Evolutionary conservation across 2,113 vertebrate genomes (phyloP), one percentile per base, ranked within the genome.

Genomic region (Gymnarchus niloticus): DNA sequence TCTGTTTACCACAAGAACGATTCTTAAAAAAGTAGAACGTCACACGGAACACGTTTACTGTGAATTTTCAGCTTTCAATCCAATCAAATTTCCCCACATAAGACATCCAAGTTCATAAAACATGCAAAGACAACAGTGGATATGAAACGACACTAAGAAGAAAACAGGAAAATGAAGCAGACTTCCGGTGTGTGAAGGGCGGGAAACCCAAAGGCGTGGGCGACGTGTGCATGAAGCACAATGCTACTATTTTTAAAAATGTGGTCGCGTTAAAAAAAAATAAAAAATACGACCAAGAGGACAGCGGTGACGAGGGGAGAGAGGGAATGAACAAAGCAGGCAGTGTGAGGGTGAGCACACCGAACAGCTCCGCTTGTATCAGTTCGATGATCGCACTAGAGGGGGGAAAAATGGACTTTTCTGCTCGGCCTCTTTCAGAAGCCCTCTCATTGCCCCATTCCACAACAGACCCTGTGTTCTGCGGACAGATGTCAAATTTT

Each of bases 221-320:
- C 84, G 56, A 48, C 81, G 90, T 86, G 87, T 84, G 88, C 84
- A 88, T 91, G 86, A 85, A 85, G 65, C 88, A 93, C 92, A 91
- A 92, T 89, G 91, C 89, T 87, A 88, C 93, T 94, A 93, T 94
- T 94, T 94, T 92, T 92, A 92, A 89, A 85, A 77, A 89, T 88
- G 90, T 56, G 76, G 37, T 56, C 49, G 61, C 37, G 25, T 86
- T 77, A 57, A 28, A 85, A 78, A 49, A 28, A 48, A 51, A 49
- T 23, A 23, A 82, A 82, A 56, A 86, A 37, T 17, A 51, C 46
- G 46, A 73, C 1, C 65, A 41, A 41, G 65, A 65, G 76, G 44
- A 80, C 54, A 86, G 76, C 14, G 54, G 52, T 46, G 3, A 81
- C 87, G 37, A 81, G 88, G 84, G 85, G 57, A 78, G 86, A 90